These are phyloP conservation scores for Tenthredo mesomela DNA, from an alignment of 2,888 invertebrate species.

Conservation along the genomic window DNA sequence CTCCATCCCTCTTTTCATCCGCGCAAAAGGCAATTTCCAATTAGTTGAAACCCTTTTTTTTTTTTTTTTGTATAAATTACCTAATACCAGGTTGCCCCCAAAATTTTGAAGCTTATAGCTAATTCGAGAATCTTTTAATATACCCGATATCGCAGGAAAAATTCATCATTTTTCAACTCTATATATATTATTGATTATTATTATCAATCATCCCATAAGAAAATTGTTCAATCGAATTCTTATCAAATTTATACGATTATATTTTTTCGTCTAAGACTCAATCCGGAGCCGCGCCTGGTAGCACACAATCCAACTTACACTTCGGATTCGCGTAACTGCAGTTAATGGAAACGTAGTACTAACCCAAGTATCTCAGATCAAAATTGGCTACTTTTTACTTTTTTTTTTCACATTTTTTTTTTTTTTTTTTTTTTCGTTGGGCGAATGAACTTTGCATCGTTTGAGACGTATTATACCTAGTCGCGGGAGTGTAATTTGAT, in stretches of 20 bases:
- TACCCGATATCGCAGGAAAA: not conserved
- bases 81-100: not conserved
- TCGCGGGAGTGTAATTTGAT: not conserved
- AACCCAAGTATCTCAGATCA: not conserved
- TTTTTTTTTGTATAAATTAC: not conserved
- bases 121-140: not conserved
- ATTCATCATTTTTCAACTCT: not conserved
- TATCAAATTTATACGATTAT: no score
- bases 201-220: not conserved
- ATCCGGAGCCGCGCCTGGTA: no score
- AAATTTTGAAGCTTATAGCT: not conserved
- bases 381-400: not conserved
- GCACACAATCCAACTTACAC: slow-evolving; percentile 13
- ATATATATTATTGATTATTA: not conserved
- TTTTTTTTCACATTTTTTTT: not conserved
- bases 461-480: not conserved
- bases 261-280: not conserved
- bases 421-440: not conserved
- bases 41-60: not conserved
- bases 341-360: not conserved
- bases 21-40: slow-evolving; percentile 49
- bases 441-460: no score
- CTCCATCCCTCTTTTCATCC: not conserved
- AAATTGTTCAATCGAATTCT: no score
- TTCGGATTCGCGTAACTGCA: slow-evolving; percentile 40